Conservation (phyloP, 2,797 vertebrate species). For the Scolopax bukidnonensis region DNA sequence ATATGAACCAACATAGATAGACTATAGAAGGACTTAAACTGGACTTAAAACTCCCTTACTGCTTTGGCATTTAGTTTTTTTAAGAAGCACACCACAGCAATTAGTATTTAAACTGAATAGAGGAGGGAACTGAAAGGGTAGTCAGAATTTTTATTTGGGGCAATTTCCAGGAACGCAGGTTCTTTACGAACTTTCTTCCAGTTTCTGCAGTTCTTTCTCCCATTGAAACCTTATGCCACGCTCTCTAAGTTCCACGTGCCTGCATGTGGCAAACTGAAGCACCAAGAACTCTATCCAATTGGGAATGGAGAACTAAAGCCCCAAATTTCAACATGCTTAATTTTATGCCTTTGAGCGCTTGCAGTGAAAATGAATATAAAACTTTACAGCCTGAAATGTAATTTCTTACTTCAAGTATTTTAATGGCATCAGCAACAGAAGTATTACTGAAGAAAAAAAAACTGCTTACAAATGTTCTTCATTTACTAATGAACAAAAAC, state of each 20-base stretch:
- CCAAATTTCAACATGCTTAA: not conserved
- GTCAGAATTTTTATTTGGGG: not conserved
- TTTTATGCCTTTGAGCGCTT: not conserved
- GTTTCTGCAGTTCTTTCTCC: not conserved
- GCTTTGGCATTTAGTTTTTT: not conserved
- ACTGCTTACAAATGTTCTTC: not conserved
- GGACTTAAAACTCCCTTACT: not conserved
- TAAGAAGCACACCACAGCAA: not conserved
- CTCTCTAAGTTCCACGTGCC: accelerated
- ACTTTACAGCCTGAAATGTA: not conserved
- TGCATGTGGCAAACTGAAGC: not conserved
- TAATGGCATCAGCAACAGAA: not conserved
- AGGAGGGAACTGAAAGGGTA: not conserved
- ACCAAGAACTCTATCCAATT: not conserved
- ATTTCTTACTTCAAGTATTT: not conserved
- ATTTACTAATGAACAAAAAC: not conserved
- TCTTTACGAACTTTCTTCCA: not conserved
- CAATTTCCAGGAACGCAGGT: not conserved
- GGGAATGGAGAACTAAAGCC: not conserved
- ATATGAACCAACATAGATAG: not conserved
- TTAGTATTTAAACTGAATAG: not conserved
- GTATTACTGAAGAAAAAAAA: not conserved
- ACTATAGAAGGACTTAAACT: not conserved
- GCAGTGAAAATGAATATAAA: not conserved
- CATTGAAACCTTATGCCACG: not conserved